Percentiles rank a stretch among this genome's conserved stretches.
Conservation (phyloP, 2,888 invertebrate genomes). For the Lycia hirtaria region DNA sequence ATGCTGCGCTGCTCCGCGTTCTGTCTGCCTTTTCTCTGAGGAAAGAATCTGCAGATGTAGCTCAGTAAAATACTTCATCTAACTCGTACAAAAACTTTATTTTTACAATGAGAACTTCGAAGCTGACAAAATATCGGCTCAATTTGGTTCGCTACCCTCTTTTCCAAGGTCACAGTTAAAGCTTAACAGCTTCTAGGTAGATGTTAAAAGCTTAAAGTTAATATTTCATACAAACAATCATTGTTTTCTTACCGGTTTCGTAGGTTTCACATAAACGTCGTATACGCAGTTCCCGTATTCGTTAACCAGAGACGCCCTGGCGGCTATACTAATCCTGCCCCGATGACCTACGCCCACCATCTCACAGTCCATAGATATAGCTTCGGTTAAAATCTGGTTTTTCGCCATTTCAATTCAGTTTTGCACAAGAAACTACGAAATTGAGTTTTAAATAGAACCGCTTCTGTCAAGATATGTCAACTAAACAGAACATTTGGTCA, state of each 20-base stretch:
- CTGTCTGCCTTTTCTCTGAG: too few species aligned
- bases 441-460: background rate
- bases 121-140: too few species aligned
- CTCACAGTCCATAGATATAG: constrained; percentile 32
- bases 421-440: background rate
- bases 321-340: constrained; percentile 17
- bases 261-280: constrained; percentile 24
- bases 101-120: too few species aligned
- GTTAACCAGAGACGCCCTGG: constrained; percentile 32
- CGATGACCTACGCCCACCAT: constrained; percentile 25
- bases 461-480: background rate
- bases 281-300: constrained; percentile 25
- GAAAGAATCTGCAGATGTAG: too few species aligned
- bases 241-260: constrained; percentile 11
- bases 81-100: too few species aligned
- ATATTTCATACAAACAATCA: background rate
- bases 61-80: too few species aligned
- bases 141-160: too few species aligned
- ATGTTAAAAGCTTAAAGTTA: too few species aligned
- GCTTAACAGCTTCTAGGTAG: too few species aligned
- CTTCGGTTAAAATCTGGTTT: background rate
- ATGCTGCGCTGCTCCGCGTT: too few species aligned
- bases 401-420: constrained; percentile 9
- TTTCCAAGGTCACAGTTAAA: too few species aligned
- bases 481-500: too few species aligned